Evolutionary conservation across 2,113 vertebrate species (phyloP).

Genomic region (Solea solea): DNA sequence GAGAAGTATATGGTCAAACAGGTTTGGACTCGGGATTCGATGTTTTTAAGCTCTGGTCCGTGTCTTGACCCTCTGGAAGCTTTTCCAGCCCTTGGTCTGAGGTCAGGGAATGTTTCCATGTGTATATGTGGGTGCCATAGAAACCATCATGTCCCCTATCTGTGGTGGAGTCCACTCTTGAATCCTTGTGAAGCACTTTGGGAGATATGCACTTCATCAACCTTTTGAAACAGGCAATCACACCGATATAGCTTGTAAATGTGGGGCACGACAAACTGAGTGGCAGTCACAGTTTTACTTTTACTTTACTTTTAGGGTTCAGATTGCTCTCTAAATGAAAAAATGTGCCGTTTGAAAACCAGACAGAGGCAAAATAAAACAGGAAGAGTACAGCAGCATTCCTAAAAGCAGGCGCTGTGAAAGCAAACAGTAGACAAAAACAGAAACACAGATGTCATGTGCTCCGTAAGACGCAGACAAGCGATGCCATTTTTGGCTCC

Average conservation of each 20-base stretch:
- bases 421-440: slow-evolving; percentile 37
- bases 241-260: slow-evolving; percentile 38
- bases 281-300: background rate
- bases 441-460: slow-evolving; percentile 46
- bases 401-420: slow-evolving; percentile 36
- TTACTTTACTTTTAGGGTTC: slow-evolving; percentile 3
- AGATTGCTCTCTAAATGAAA: slow-evolving; percentile 41
- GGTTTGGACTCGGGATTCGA: background rate
- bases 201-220: slow-evolving; percentile 41
- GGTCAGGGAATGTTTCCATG: slow-evolving; percentile 51
- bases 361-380: slow-evolving; percentile 41
- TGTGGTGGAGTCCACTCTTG: slow-evolving; percentile 22
- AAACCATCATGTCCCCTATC: slow-evolving; percentile 46
- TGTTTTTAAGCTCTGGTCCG: slow-evolving; percentile 24
- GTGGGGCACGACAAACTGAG: slow-evolving; percentile 14
- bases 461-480: slow-evolving; percentile 29
- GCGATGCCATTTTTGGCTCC: slow-evolving; percentile 3
- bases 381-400: slow-evolving; percentile 36
- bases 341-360: slow-evolving; percentile 33
- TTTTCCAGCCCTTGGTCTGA: slow-evolving; percentile 30
- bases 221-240: slow-evolving; percentile 6
- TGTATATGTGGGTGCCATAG: slow-evolving; percentile 49
- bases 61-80: slow-evolving; percentile 18
- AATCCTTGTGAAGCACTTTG: slow-evolving; percentile 51
- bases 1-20: background rate